Conservation (phyloP, 64 coral and sea anemone genomes). For the Acropora yongei region DNA sequence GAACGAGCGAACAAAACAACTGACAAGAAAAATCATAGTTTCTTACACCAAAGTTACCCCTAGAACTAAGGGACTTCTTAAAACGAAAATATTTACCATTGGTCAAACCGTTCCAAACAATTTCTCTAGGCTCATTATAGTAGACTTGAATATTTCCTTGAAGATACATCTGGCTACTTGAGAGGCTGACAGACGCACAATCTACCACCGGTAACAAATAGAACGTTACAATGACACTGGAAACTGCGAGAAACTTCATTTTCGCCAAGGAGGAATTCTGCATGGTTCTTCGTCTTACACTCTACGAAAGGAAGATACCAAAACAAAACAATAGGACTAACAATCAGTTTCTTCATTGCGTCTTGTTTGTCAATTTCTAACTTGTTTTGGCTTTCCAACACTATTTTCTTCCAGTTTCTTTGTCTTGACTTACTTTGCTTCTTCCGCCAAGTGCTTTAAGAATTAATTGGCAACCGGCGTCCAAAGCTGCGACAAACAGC, state of each 20-base stretch:
- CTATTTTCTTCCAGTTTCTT: too few species aligned
- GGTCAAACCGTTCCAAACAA: slow-evolving; percentile 10
- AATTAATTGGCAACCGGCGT: too few species aligned
- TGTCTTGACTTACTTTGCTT: too few species aligned
- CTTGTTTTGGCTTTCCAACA: too few species aligned
- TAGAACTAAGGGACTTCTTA: too few species aligned
- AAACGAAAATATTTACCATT: neutral
- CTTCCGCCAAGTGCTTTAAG: too few species aligned
- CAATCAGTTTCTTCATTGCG: neutral
- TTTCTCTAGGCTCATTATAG: neutral
- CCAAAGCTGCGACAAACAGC: too few species aligned
- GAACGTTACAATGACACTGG: neutral
- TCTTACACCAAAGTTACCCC: too few species aligned
- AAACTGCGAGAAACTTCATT: neutral
- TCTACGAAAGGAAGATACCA: neutral
- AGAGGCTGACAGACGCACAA: slow-evolving; percentile 10
- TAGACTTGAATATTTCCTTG: slow-evolving; percentile 21
- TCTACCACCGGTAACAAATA: neutral
- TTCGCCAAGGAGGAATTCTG: neutral
- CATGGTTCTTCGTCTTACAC: neutral
- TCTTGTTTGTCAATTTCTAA: neutral
- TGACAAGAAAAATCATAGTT: too few species aligned
- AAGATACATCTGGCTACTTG: neutral
- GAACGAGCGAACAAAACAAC: too few species aligned
- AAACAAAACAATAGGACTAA: neutral